Conservation (phyloP, 2,888 invertebrate genomes). For the Drosophila engyochracea region DNA sequence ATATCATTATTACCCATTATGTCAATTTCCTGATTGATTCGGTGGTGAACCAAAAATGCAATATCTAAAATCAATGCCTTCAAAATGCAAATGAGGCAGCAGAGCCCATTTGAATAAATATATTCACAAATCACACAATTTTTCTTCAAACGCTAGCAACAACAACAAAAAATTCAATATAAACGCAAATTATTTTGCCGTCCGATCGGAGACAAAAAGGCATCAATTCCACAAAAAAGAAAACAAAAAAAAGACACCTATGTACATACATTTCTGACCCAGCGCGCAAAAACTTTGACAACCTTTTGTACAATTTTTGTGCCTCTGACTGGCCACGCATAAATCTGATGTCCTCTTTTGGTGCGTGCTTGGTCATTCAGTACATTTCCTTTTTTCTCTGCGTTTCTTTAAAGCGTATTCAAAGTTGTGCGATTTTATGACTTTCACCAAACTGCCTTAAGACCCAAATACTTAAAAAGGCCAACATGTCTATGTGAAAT, state of each 20-base stretch:
- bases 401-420: constrained; percentile 18
- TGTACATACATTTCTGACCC: not conserved
- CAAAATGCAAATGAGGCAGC: constrained; percentile 38
- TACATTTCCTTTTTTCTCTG: constrained; percentile 21
- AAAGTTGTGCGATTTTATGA: not conserved
- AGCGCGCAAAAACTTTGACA: constrained; percentile 20
- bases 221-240: not conserved
- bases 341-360: constrained; percentile 42
- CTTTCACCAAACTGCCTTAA: not conserved
- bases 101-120: constrained; percentile 64
- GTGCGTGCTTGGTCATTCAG: constrained; percentile 14
- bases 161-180: constrained; percentile 60
- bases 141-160: constrained; percentile 28
- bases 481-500: not conserved
- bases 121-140: constrained; percentile 66
- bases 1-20: constrained; percentile 24
- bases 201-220: constrained; percentile 19
- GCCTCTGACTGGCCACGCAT: constrained; percentile 25
- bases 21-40: constrained; percentile 20
- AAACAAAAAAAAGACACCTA: not conserved
- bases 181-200: constrained; percentile 71
- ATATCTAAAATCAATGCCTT: constrained; percentile 55
- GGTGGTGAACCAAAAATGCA: constrained; percentile 5
- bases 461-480: not conserved
- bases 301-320: constrained; percentile 32